These are phyloP conservation scores for Enteromius argenteus DNA, from an alignment of 2,797 vertebrate genomes.

Conservation along the genomic window DNA sequence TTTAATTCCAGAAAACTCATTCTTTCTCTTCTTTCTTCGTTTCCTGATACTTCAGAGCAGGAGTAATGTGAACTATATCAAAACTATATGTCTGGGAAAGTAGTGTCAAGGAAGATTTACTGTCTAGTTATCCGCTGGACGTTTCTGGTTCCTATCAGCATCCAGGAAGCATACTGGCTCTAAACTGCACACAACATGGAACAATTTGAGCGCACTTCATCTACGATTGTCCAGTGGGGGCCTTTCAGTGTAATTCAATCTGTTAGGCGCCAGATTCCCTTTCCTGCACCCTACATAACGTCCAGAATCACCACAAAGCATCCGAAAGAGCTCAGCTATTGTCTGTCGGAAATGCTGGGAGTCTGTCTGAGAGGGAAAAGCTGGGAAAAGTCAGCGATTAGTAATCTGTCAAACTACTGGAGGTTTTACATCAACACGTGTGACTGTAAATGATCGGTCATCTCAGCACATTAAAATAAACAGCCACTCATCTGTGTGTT, in stretches of 20 bases:
- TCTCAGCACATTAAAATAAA: constrained; percentile 49
- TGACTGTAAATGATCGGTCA: not conserved
- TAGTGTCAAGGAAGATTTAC: constrained; percentile 27
- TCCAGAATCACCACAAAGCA: constrained; percentile 40
- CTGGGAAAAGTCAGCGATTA: constrained; percentile 20
- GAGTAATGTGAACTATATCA: not conserved
- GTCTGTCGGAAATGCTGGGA: constrained; percentile 35
- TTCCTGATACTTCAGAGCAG: constrained; percentile 2
- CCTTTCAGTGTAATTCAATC: constrained; percentile 38
- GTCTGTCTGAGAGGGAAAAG: constrained; percentile 16
- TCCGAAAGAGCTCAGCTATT: constrained; percentile 30
- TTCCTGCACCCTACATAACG: constrained; percentile 16
- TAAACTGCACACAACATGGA: constrained; percentile 41
- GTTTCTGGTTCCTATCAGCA: constrained; percentile 41
- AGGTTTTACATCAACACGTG: constrained; percentile 24
- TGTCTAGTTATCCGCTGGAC: constrained; percentile 9
- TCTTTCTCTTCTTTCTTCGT: not conserved
- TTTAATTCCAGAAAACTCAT: not conserved
- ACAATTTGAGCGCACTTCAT: constrained; percentile 32
- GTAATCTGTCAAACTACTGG: constrained; percentile 42
- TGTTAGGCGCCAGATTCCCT: constrained; percentile 29
- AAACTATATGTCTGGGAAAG: not conserved
- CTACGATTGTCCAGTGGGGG: constrained; percentile 20
- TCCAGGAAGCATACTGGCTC: constrained; percentile 13
- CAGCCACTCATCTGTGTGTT: constrained; percentile 39